phyloP scores from a whole-genome alignment of 2,113 vertebrate species.

The Chloropsis hardwickii region DNA sequence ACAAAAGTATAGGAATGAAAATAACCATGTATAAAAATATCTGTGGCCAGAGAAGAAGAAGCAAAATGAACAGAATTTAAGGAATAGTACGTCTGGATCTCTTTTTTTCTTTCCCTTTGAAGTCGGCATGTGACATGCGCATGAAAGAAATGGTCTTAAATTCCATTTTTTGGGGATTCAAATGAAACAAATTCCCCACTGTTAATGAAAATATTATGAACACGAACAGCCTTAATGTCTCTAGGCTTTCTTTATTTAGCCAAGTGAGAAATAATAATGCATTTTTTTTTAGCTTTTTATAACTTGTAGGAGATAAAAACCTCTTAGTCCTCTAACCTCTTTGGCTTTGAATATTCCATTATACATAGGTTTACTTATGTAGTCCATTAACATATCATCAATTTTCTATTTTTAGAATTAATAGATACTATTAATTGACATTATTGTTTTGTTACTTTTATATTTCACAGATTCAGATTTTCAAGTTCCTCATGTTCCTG shows the following conservation, averaged over 20 bases:
- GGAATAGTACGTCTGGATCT: background rate
- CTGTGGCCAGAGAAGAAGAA: background rate
- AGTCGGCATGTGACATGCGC: background rate
- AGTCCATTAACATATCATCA: background rate
- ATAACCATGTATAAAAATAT: background rate
- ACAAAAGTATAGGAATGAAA: background rate
- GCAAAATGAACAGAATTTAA: background rate
- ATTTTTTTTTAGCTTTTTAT: background rate
- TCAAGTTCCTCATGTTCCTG: background rate
- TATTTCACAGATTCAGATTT: background rate
- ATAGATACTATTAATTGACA: background rate
- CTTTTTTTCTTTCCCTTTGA: background rate
- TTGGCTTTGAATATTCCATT: background rate
- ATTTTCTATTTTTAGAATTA: background rate
- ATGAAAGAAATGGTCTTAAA: constrained; percentile 16
- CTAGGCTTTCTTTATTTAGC: background rate
- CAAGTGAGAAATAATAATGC: background rate
- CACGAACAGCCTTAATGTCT: background rate
- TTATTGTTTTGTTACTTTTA: background rate
- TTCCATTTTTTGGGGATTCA: background rate
- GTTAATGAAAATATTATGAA: constrained; percentile 28
- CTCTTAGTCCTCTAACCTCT: background rate
- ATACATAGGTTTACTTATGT: fast-evolving
- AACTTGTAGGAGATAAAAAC: background rate
- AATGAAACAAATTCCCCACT: background rate